Percentiles rank a stretch among this genome's conserved stretches.
phyloP scores from a whole-genome alignment of 2,888 invertebrate genomes.

The Campoplex capitator region DNA sequence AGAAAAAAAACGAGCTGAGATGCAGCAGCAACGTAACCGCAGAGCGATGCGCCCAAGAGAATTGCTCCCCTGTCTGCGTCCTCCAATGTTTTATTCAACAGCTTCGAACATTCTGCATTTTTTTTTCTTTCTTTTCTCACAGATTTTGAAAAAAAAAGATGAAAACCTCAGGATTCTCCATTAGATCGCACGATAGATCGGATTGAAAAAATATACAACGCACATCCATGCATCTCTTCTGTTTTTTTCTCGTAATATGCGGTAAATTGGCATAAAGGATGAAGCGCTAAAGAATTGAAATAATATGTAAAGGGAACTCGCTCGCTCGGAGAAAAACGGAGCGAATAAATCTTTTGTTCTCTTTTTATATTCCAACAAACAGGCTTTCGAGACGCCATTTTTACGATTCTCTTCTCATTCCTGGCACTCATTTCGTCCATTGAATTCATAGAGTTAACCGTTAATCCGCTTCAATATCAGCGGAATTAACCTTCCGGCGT shows the following conservation, averaged over 20 bases:
- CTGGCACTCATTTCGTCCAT: too few species aligned
- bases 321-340: neutral
- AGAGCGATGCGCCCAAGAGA: slow-evolving; percentile 32
- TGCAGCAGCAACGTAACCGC: slow-evolving; percentile 18
- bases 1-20: slow-evolving; percentile 6
- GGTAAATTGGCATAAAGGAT: neutral
- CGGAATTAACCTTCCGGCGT: neutral
- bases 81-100: slow-evolving; percentile 67
- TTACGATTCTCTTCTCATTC: neutral
- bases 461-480: neutral
- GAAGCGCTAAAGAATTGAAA: neutral
- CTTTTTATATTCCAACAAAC: neutral
- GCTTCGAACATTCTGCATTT: slow-evolving; percentile 13
- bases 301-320: neutral
- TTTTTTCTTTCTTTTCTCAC: neutral
- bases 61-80: neutral
- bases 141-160: neutral
- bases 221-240: too few species aligned
- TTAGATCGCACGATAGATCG: neutral
- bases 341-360: neutral
- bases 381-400: neutral
- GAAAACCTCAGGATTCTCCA: neutral
- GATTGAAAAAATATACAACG: neutral
- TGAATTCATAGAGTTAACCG: neutral
- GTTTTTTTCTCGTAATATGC: neutral